Base-by-base conservation (phyloP, 92 coral and sea anemone species). In the Heteractis magnifica region DNA sequence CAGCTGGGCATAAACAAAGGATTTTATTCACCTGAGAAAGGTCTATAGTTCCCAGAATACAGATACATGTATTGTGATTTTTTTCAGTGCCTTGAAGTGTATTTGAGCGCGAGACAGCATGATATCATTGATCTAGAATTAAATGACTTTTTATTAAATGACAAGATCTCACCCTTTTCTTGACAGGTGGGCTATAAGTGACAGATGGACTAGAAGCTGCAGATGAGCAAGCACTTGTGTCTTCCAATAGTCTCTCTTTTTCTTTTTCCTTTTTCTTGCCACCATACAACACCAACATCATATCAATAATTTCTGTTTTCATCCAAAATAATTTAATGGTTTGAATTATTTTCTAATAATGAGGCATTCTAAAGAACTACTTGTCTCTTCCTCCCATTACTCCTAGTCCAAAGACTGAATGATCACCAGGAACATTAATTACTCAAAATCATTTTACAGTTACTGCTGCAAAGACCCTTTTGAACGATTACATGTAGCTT, bases 241-340 rank as follows among this genome's bases (percentile, higher is more conserved):
- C 88, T 21, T 86, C 91, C n/a, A 72, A 65, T 10, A 88, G 49
- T 56, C 88, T 92, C 52, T 79, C 82, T 65, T 83, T 92, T 53
- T 93, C 98, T 72, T 90, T 92, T 79, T 95, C 94, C 68, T 94
- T 95, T 79, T 90, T 90, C 88, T 90, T 91, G 48, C 97, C 98
- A 65, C 97, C 99, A 87, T 96, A 96, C 34, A 96, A 83, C 80
- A 94, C 98, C 82, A 94, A 65, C 99, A 96, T 96, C 82, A 90
- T 89, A 74, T 96, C 95, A 75, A 95, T 92, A 49, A 96, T 96
- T 75, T 94, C 99, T 96, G 89, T 19, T 19, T 6, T 58, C 16
- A 58, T n/a, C 16, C 13, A 58, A 10, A 10, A 3, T 10, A 13
- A 12, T 11, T 58, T 58, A 58, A 11, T 58, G 64, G 16, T 58